A percentile compares a stretch with the other conserved stretches of the same genome.
Evolutionary conservation across 2,113 vertebrate species (phyloP).

Genomic region (Corythaixoides concolor): DNA sequence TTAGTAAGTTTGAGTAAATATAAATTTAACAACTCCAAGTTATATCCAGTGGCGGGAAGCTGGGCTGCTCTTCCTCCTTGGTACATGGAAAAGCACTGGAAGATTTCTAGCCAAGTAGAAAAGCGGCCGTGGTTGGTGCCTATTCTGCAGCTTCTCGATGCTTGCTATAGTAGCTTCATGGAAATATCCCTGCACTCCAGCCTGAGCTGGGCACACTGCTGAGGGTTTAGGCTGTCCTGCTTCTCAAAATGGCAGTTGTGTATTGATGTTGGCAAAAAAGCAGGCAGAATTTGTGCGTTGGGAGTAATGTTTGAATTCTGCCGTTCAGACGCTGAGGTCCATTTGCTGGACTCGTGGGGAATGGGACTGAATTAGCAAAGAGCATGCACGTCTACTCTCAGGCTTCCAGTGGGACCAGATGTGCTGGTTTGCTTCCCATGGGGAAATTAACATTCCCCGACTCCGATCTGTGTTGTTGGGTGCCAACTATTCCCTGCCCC

Average conservation of each 20-base stretch:
- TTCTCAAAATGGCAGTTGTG: neutral
- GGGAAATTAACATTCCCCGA: neutral
- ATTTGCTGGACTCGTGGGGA: rapidly evolving
- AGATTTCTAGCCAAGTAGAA: neutral
- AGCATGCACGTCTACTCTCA: neutral
- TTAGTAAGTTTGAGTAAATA: neutral
- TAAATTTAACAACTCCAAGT: neutral
- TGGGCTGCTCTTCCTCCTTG: neutral
- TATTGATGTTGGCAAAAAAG: neutral
- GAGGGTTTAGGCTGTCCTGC: neutral
- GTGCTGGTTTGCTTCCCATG: neutral
- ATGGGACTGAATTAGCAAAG: neutral
- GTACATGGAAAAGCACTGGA: neutral
- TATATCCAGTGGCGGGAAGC: neutral
- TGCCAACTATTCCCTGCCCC: neutral
- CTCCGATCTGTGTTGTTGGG: neutral
- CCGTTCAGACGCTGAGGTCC: neutral
- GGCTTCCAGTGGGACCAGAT: neutral
- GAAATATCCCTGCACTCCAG: neutral
- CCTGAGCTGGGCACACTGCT: neutral
- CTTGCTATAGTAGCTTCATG: neutral
- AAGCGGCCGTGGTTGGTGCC: neutral
- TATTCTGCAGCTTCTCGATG: neutral
- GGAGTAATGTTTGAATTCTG: neutral
- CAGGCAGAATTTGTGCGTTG: neutral